A percentile compares a stretch with the other conserved stretches of the same genome.
Evolutionary conservation across 2,797 vertebrate species (phyloP).

Genomic region (Saguinus oedipus): DNA sequence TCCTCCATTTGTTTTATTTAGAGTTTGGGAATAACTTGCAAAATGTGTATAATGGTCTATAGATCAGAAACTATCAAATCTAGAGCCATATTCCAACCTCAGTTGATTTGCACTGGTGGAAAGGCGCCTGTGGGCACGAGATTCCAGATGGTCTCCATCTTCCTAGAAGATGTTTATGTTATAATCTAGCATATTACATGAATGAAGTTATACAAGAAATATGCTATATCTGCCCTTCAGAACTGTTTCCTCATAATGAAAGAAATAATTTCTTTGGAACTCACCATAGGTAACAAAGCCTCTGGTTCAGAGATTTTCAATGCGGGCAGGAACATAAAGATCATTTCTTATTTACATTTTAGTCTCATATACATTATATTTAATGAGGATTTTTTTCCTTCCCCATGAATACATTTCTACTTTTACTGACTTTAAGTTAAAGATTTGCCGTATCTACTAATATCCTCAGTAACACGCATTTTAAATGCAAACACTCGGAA

Average conservation of each 20-base stretch:
- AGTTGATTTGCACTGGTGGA: not conserved
- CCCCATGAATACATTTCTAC: constrained; percentile 42
- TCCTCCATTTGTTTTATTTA: not conserved
- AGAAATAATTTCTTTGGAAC: constrained; percentile 35
- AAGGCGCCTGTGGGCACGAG: not conserved
- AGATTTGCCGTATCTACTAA: constrained; percentile 23
- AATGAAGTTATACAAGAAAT: constrained; percentile 30
- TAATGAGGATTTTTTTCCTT: constrained; percentile 51
- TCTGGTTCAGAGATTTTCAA: constrained; percentile 46
- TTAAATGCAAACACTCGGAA: constrained; percentile 37
- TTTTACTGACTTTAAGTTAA: constrained; percentile 58
- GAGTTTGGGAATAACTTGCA: not conserved
- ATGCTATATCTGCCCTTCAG: not conserved
- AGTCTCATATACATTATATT: constrained; percentile 1
- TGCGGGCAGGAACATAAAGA: not conserved
- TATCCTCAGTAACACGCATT: constrained; percentile 52
- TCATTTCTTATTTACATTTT: constrained; percentile 62
- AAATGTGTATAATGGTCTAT: not conserved
- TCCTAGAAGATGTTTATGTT: not conserved
- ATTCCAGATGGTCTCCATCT: not conserved
- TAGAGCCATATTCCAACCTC: not conserved
- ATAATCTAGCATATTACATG: not conserved
- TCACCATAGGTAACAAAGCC: constrained; percentile 38
- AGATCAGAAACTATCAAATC: not conserved
- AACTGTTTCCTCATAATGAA: constrained; percentile 5